Conservation (phyloP, 2,113 vertebrate genomes). For the Dendropsophus ebraccatus region DNA sequence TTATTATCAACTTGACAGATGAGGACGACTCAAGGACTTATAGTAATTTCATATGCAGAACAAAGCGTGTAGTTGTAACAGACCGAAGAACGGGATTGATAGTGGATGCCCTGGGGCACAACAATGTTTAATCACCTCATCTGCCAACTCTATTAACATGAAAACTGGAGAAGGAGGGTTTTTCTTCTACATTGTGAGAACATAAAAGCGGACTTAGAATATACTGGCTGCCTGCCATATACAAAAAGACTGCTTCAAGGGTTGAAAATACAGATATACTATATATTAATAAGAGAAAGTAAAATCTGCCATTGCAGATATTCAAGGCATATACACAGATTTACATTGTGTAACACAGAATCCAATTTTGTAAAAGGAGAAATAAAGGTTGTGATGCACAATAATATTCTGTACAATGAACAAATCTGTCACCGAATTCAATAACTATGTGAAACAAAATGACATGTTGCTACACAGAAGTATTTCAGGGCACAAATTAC, state of each 20-base stretch:
- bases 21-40: constrained; percentile 16
- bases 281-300: too few relatives aligned
- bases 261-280: background rate
- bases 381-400: background rate
- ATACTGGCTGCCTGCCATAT: background rate
- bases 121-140: background rate
- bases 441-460: too few relatives aligned
- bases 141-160: constrained; percentile 4
- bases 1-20: background rate
- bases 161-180: background rate
- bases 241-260: background rate
- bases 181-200: background rate
- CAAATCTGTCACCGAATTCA: too few relatives aligned
- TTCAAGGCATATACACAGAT: background rate
- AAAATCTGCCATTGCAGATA: too few relatives aligned
- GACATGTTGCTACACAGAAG: too few relatives aligned
- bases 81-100: background rate
- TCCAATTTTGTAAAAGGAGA: too few relatives aligned
- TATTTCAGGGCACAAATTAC: too few relatives aligned
- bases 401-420: background rate
- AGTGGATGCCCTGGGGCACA: background rate
- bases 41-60: constrained; percentile 7
- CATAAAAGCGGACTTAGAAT: background rate
- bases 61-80: background rate
- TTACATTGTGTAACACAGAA: background rate